Base-by-base conservation (phyloP, 2,113 vertebrate genomes). In the Setophaga coronata region DNA sequence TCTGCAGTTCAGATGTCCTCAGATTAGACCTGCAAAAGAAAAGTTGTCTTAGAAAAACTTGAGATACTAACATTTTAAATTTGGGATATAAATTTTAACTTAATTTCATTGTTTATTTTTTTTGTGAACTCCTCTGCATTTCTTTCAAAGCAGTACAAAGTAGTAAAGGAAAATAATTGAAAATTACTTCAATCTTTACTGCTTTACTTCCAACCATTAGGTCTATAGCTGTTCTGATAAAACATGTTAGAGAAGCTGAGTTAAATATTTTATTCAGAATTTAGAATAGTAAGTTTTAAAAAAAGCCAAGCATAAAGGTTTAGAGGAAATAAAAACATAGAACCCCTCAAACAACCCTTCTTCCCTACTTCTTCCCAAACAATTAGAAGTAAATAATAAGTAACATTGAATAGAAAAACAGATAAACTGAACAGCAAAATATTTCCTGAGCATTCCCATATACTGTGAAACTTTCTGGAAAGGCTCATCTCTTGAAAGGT, bases 241-340 rank as follows among this genome's bases (percentile, higher is more conserved):
- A 57, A 69, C 3, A 16, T 12, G 2, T 15, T 58, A 21, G 2
- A 74, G 56, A 31, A 60, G 3, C 2, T 38, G 7, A 54, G 3
- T 40, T 53, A 79, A 67, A 4, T 29, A 26, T 89, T 81, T 85
- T 50, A 31, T 77, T 72, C 13, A 57, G 24, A 67, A 34, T 19
- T 1, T 34, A 61, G 19, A 92, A n/a, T 2, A 48, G 2, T 5
- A 45, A 11, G 26, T 85, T 82, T 82, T 72, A n/a, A 14, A 58
- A 84, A 93, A 82, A 2, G 0, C 2, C 1, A 83, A 12, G 34
- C 0, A 7, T 16, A 65, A 47, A 48, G 0, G 1, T 58, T 57
- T 81, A 33, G 45, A 20, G 10, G 6, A 9, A 58, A 38, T 10
- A 43, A 47, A 19, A 34, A 1, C 13, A 29, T 33, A 29, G 45